phyloP scores from a whole-genome alignment of 1,140 invertebrate species.

The Alviniconcha marisindica region DNA sequence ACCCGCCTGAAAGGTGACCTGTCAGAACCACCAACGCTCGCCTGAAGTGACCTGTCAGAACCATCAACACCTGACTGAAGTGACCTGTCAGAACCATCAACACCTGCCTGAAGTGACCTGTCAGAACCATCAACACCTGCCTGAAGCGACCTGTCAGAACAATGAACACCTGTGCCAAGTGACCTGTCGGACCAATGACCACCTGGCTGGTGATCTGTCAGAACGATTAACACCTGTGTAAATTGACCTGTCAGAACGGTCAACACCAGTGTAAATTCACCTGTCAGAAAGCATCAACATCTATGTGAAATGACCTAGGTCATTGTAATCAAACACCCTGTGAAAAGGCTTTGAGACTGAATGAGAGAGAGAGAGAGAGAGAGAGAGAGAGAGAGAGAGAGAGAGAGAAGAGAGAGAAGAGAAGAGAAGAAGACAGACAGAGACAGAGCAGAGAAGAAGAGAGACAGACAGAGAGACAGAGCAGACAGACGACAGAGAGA shows the following conservation, averaged over 20 bases:
- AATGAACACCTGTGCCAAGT: too few species aligned
- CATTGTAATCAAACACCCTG: background rate
- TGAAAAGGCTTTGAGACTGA: background rate
- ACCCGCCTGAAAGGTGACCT: too few species aligned
- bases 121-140: too few species aligned
- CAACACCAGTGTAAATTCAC: background rate
- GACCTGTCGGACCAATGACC: background rate
- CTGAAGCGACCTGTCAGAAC: too few species aligned
- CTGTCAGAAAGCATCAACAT: background rate
- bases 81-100: too few species aligned
- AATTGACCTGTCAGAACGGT: too few species aligned
- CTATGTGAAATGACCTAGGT: background rate
- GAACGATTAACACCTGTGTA: background rate
- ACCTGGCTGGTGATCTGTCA: background rate
- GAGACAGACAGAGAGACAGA: background rate
- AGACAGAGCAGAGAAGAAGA: background rate
- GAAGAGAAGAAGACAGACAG: background rate
- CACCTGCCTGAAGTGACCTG: too few species aligned
- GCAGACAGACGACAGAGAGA: background rate
- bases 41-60: too few species aligned
- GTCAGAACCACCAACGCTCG: too few species aligned
- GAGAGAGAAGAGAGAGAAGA: too few species aligned
- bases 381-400: slow-evolving; percentile 4
- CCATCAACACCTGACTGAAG: too few species aligned
- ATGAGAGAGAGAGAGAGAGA: slow-evolving; percentile 11